phyloP scores from a whole-genome alignment of 2,113 vertebrate species.

The Cisticola juncidis region DNA sequence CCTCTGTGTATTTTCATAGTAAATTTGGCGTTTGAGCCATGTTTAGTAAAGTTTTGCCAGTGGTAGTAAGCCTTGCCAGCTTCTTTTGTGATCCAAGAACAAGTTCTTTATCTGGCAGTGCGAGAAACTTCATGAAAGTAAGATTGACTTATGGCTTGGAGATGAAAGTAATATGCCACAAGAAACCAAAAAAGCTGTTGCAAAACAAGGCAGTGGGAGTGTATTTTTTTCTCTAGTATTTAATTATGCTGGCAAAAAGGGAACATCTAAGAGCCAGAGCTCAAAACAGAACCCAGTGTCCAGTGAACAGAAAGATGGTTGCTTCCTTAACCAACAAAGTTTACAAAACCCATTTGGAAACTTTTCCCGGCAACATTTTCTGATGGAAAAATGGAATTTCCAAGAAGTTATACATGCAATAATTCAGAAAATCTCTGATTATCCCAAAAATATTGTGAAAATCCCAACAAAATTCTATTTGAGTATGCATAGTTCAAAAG shows the following conservation, averaged over 20 bases:
- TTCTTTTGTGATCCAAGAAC: not conserved
- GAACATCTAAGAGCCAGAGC: not conserved
- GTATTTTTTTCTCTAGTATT: not conserved
- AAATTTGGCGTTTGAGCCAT: not conserved
- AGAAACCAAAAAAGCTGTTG: not conserved
- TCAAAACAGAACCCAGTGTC: not conserved
- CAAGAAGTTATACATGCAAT: not conserved
- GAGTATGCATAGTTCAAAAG: not conserved
- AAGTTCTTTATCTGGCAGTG: not conserved
- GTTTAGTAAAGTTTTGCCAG: not conserved
- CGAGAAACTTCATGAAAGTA: not conserved
- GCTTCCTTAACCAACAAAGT: not conserved
- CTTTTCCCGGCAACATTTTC: not conserved
- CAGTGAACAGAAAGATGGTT: not conserved
- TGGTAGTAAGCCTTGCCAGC: not conserved
- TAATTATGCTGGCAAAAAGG: not conserved
- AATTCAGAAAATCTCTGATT: not conserved
- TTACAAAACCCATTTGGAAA: not conserved
- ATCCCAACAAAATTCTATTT: not conserved
- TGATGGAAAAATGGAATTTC: conserved; percentile 17
- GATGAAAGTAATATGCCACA: not conserved
- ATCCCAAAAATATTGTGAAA: not conserved
- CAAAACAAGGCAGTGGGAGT: not conserved
- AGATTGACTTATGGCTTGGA: not conserved
- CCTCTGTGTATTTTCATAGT: not conserved